These are phyloP conservation scores for Odocoileus virginianus DNA, from an alignment of 2,113 vertebrate species.

Conservation along the genomic window DNA sequence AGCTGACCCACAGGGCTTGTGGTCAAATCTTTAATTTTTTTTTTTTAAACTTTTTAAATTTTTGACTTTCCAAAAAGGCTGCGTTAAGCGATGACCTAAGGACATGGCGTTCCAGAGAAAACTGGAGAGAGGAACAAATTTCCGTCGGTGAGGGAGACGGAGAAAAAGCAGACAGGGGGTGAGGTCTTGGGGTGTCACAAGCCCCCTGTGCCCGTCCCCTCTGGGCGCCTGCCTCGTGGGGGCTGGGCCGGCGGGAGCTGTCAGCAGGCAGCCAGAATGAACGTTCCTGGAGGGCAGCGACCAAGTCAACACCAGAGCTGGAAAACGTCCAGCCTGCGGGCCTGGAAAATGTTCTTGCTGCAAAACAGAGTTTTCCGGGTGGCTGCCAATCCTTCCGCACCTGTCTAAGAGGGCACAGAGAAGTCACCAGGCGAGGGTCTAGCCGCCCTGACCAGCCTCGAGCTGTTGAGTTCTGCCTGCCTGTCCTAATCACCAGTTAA, in stretches of 20 bases:
- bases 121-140: slow-evolving; percentile 29
- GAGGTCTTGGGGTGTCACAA: neutral
- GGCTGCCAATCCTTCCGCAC: neutral
- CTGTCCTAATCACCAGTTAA: neutral
- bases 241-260: neutral
- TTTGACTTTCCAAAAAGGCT: slow-evolving; percentile 41
- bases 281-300: slow-evolving; percentile 42
- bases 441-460: neutral
- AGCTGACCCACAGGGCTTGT: slow-evolving; percentile 39
- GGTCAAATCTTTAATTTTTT: slow-evolving; percentile 29
- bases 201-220: neutral
- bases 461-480: neutral
- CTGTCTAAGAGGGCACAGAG: neutral
- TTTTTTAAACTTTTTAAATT: neutral
- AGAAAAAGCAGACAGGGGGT: neutral
- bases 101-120: slow-evolving; percentile 40
- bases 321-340: slow-evolving; percentile 23
- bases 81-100: slow-evolving; percentile 54
- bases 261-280: slow-evolving; percentile 2
- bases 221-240: neutral
- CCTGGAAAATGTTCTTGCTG: slow-evolving; percentile 42
- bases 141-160: neutral
- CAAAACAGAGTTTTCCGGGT: slow-evolving; percentile 43
- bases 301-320: slow-evolving; percentile 16
- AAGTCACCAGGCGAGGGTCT: neutral